Evolutionary conservation across 2,113 vertebrate species (phyloP).

Genomic region (Mormyrus iriodes): DNA sequence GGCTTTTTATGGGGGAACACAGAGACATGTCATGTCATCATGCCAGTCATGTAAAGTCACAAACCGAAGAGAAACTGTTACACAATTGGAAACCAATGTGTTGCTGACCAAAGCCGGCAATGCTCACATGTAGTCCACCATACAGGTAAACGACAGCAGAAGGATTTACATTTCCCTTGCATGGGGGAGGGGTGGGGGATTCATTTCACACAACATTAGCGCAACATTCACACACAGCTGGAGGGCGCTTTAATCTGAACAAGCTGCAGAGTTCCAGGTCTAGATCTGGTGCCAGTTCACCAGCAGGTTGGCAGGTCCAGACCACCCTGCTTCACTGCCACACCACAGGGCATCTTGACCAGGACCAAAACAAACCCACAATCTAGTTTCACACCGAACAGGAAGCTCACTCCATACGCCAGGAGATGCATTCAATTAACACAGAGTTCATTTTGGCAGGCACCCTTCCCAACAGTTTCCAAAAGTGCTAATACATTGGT

Average conservation of each 20-base stretch:
- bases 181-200: not conserved
- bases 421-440: not conserved
- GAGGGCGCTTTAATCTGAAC: not conserved
- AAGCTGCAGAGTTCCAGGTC: not conserved
- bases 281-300: not conserved
- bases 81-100: not conserved
- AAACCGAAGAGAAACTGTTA: not conserved
- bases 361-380: not conserved
- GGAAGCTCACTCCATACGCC: not conserved
- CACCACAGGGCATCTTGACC: not conserved
- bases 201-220: not conserved
- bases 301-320: not conserved
- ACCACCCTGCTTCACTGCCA: not conserved
- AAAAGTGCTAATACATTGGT: not conserved
- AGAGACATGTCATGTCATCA: not conserved
- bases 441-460: not conserved
- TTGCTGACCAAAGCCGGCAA: not conserved
- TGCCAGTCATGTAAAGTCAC: not conserved
- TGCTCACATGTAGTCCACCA: not conserved
- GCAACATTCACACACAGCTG: not conserved
- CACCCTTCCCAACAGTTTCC: not conserved
- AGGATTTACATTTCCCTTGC: not conserved
- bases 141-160: not conserved
- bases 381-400: not conserved
- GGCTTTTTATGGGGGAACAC: not conserved